Conservation (phyloP, 2,113 vertebrate species). For the Labeo catla region DNA sequence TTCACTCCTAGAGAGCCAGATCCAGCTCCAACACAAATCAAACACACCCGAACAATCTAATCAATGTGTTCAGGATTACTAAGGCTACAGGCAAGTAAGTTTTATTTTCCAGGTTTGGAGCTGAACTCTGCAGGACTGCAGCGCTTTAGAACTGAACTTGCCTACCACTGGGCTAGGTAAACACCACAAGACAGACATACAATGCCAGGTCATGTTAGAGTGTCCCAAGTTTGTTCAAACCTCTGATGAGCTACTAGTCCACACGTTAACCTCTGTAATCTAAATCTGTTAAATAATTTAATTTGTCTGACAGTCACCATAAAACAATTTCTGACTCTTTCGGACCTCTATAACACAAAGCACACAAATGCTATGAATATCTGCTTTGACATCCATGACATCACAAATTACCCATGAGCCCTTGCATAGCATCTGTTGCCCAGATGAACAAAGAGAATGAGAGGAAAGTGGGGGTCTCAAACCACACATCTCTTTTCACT, state of each 20-base stretch:
- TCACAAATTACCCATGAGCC: slow-evolving; percentile 50
- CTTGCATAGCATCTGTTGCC: slow-evolving; percentile 62
- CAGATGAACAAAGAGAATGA: slow-evolving; percentile 62
- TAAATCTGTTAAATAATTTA: background rate
- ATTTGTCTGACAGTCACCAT: background rate
- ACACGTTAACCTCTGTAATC: background rate
- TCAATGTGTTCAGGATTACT: too few relatives aligned
- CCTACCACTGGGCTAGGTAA: background rate
- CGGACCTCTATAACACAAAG: background rate
- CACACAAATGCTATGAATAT: slow-evolving; percentile 17
- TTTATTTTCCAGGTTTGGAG: too few relatives aligned
- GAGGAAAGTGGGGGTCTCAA: slow-evolving; percentile 23
- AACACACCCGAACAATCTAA: too few relatives aligned
- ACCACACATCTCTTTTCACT: background rate
- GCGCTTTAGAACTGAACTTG: too few relatives aligned
- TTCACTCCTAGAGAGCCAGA: too few relatives aligned
- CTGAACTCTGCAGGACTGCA: too few relatives aligned
- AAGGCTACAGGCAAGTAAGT: too few relatives aligned
- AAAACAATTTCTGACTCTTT: background rate
- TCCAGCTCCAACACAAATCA: too few relatives aligned
- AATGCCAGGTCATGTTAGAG: background rate
- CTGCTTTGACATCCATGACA: slow-evolving; percentile 33
- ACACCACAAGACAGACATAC: background rate
- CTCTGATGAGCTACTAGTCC: background rate
- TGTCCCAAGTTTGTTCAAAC: background rate